Base-by-base conservation (phyloP, 2,113 vertebrate species). In the Caranx ignobilis region DNA sequence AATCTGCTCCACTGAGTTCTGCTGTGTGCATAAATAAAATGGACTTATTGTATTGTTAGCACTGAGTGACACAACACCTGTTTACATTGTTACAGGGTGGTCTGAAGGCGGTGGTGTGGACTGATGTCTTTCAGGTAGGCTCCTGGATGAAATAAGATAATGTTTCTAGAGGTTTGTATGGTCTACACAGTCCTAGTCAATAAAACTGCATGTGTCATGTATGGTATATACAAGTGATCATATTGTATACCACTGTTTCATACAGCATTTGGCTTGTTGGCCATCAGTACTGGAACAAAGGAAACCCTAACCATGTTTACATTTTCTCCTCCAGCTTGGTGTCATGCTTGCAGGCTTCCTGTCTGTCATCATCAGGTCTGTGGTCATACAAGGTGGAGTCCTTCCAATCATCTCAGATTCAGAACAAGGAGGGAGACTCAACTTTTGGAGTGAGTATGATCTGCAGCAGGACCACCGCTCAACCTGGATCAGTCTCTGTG, bases 31-130 rank as follows among this genome's bases (percentile, higher is more conserved):
- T 31, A 62, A 71, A 19, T 12, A 9, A 35, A 43, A 43, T 19
- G 2, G 19, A n/a, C 26, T 26, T 26, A 26, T 26, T 26, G 26
- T 26, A n/a, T 16, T 39, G 16, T 56, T 4, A 6, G 21, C 50
- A 19, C 5, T n/a, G 16, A 32, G 6, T 50, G 4, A 61, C 4
- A 60, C 9, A 41, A 6, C 35, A 69, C 1, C 50, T 77, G 47
- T 78, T 62, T 66, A 5, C 19, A 18, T 71, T 83, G 62, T 83
- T 56, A 9, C 93, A 98, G 97, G 97, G 97, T 0, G 97, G 97
- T 59, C 94, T 98, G 39, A 98, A 96, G 88, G 97, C 97, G 0
- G 97, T 98, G 81, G 96, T 98, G 61, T 98, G 97, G 97, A 98
- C 97, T 2, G 97, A 98, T 0, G 97, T 97, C 52, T 96, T 98